Percentiles rank a stretch among this genome's conserved stretches.
Evolutionary conservation across 2,888 invertebrate genomes (phyloP).

Genomic region (Sinodicranocentrus sp.): DNA sequence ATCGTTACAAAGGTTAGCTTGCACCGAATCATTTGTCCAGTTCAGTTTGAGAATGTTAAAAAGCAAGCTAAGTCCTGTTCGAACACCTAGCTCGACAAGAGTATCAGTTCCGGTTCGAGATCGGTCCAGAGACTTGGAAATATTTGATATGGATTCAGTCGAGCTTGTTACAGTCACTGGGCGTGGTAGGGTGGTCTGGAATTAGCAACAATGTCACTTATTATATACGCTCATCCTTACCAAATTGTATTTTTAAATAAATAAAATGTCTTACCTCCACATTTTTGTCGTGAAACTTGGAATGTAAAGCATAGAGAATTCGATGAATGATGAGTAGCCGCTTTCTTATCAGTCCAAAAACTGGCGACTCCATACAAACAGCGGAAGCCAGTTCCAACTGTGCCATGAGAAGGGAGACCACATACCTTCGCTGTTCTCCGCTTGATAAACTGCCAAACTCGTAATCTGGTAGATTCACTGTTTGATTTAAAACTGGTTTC

Average conservation of each 20-base stretch:
- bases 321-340: constrained; percentile 81
- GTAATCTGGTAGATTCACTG: constrained; percentile 80
- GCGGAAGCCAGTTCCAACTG: constrained; percentile 81
- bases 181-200: background rate
- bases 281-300: constrained; percentile 81
- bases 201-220: no score
- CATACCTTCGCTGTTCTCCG: constrained; percentile 81
- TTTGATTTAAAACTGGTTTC: constrained; percentile 72
- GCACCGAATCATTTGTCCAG: constrained; percentile 80
- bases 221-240: no score
- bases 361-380: constrained; percentile 82
- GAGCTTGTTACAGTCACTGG: background rate
- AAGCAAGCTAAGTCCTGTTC: constrained; percentile 82
- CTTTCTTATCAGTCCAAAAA: constrained; percentile 81
- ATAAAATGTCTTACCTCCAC: background rate
- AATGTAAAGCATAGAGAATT: constrained; percentile 81
- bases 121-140: constrained; percentile 45
- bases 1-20: constrained; percentile 81
- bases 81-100: constrained; percentile 82
- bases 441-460: constrained; percentile 80
- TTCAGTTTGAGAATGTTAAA: constrained; percentile 83
- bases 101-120: constrained; percentile 80
- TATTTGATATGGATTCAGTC: background rate
- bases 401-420: constrained; percentile 80
- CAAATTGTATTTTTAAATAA: no score